Evolutionary conservation across 2,888 invertebrate genomes (phyloP), one percentile per base, ranked within the genome.

Genomic region (Ferrisia virgata): DNA sequence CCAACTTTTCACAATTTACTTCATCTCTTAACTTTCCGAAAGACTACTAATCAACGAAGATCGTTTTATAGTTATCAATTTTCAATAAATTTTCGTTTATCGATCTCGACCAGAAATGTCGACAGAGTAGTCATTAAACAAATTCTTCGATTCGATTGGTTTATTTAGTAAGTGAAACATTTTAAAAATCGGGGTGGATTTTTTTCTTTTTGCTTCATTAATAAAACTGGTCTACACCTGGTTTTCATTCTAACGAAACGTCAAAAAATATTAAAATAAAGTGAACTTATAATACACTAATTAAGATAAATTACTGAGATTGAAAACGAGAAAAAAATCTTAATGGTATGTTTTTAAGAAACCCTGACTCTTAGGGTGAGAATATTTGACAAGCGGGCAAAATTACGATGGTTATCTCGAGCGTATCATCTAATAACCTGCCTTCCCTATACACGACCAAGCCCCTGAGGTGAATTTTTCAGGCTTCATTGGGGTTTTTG

Each of bases 211-310:
- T 13, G 13, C 25, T 58, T 58, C 58, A 58, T 58, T 58, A 58
- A 58, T 58, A 58, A 58, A 58, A 58, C 58, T 58, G 25, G 58
- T 58, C 58, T 58, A 58, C 58, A 58, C 58, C 58, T 58, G 58
- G 25, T 58, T 58, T 58, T 25, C 25, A 11, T 25, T 58, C 25
- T 58, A 58, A 58, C 25, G 58, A 58, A 58, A 58, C 58, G 58
- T 25, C 25, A 58, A 58, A 58, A 58, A 58, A 58, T 58, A 58
- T 58, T 58, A 58, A 58, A 58, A 58, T 58, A 58, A 58, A 58
- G 58, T 25, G 58, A 58, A 58, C 58, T 58, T 58, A 58, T 25
- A 58, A 22, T 58, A 58, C 47, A 47, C 58, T 58, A 58, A 58
- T 58, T 58, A 58, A 58, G 58, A 58, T 58, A 58, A 58, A 58